Conservation (phyloP, 1,140 invertebrate species). For the Brachionus paranguensis region DNA sequence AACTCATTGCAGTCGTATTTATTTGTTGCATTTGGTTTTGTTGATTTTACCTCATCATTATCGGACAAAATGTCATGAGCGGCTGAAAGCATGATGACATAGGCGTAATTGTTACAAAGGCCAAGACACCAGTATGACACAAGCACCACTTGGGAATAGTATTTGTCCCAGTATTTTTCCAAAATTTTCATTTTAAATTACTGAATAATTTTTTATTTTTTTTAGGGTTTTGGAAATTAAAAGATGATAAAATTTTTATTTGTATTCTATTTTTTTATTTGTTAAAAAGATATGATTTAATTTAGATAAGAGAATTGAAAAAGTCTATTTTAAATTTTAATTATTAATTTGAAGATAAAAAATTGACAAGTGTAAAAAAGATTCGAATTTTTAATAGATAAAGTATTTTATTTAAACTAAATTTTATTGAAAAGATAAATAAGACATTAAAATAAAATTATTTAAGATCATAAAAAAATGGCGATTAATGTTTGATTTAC, state of each 20-base stretch:
- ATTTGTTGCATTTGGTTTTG: slow-evolving; percentile 21
- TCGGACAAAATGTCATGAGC: slow-evolving; percentile 69
- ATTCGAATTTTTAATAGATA: not conserved
- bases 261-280: not conserved
- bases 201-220: not conserved
- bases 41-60: slow-evolving; percentile 43
- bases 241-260: not conserved
- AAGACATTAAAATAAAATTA: not conserved
- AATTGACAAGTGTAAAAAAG: not conserved
- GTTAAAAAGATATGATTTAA: not conserved
- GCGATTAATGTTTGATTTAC: too few relatives aligned
- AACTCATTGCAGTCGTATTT: slow-evolving; percentile 63
- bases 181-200: not conserved
- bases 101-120: slow-evolving; percentile 79
- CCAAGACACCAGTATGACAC: slow-evolving; percentile 64
- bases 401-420: not conserved
- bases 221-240: not conserved
- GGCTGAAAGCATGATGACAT: slow-evolving; percentile 81
- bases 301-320: not conserved
- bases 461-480: too few relatives aligned
- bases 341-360: not conserved
- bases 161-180: slow-evolving; percentile 1
- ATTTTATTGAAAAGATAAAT: not conserved
- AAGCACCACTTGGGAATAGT: not conserved
- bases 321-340: not conserved